Percentiles rank a stretch among this genome's conserved stretches.
phyloP scores from a whole-genome alignment of 2,888 invertebrate genomes.

The Pomacea canaliculata region DNA sequence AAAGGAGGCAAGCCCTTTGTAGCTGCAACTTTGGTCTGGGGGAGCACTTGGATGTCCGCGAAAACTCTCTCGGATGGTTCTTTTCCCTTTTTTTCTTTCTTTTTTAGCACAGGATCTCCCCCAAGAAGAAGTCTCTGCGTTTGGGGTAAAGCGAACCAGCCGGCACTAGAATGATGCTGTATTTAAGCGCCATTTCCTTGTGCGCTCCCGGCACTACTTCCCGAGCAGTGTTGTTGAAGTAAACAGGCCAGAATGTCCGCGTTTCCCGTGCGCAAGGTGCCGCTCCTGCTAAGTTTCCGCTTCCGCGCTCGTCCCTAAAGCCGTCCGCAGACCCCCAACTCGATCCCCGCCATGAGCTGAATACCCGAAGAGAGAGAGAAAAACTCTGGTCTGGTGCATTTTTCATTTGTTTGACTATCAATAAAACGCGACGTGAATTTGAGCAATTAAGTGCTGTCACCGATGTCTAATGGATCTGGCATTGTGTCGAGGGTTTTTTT shows the following conservation, averaged over 20 bases:
- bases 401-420: conserved; percentile 9
- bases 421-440: conserved; percentile 12
- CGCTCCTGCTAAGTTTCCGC: too few relatives aligned
- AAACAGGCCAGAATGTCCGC: conserved; percentile 5
- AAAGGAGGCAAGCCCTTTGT: too few relatives aligned
- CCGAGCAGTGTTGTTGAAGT: conserved; percentile 17
- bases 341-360: neutral
- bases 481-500: neutral
- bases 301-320: too few relatives aligned
- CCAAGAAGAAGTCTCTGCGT: too few relatives aligned
- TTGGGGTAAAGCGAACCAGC: too few relatives aligned
- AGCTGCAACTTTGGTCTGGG: too few relatives aligned
- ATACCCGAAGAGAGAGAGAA: neutral
- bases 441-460: neutral
- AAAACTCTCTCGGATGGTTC: too few relatives aligned
- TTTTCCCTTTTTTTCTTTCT: too few relatives aligned
- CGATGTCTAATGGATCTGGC: conserved; percentile 5
- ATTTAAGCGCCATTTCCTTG: conserved; percentile 17
- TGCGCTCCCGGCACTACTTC: conserved; percentile 13
- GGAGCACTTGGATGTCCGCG: too few relatives aligned
- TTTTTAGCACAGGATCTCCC: too few relatives aligned
- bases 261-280: neutral
- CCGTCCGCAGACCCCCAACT: neutral
- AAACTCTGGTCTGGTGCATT: neutral
- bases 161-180: neutral